Percentiles rank a stretch among this genome's conserved stretches.
These are phyloP conservation scores for Amphiprion percula DNA, from an alignment of 2,113 vertebrate genomes.

Conservation along the genomic window DNA sequence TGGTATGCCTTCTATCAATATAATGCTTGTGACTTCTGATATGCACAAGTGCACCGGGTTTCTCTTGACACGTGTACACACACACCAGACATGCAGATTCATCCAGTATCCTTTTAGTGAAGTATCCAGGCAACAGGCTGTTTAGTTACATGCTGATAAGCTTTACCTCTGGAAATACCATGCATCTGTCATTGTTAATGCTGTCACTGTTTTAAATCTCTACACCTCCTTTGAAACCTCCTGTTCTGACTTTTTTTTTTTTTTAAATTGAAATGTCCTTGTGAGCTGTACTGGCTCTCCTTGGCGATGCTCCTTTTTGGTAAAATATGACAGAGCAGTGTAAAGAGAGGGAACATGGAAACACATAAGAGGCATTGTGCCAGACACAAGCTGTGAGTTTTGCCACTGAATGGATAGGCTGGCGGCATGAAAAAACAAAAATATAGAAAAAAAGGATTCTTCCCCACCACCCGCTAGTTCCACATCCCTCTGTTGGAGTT, in stretches of 20 bases:
- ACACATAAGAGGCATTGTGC: slow-evolving; percentile 15
- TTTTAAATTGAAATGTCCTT: not conserved
- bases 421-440: slow-evolving; percentile 51
- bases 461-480: slow-evolving; percentile 44
- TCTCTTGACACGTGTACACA: slow-evolving; percentile 20
- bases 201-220: slow-evolving; percentile 14
- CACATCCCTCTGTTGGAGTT: slow-evolving; percentile 33
- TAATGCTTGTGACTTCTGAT: slow-evolving; percentile 46
- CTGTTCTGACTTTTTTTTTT: not conserved
- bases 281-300: not conserved
- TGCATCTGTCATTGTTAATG: slow-evolving; percentile 13
- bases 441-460: slow-evolving; percentile 9
- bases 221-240: not conserved
- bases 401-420: slow-evolving; percentile 43
- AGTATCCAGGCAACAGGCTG: slow-evolving; percentile 30
- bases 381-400: slow-evolving; percentile 66
- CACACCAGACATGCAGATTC: not conserved
- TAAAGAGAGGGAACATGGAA: not conserved
- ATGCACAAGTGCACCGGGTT: slow-evolving; percentile 6
- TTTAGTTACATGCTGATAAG: slow-evolving; percentile 26
- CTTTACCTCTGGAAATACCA: slow-evolving; percentile 31
- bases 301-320: not conserved
- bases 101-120: slow-evolving; percentile 13
- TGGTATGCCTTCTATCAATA: slow-evolving; percentile 2
- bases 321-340: slow-evolving; percentile 29